Evolutionary conservation across 2,888 invertebrate genomes (phyloP), one percentile per base, ranked within the genome.

Genomic region (Drosophila colorata): DNA sequence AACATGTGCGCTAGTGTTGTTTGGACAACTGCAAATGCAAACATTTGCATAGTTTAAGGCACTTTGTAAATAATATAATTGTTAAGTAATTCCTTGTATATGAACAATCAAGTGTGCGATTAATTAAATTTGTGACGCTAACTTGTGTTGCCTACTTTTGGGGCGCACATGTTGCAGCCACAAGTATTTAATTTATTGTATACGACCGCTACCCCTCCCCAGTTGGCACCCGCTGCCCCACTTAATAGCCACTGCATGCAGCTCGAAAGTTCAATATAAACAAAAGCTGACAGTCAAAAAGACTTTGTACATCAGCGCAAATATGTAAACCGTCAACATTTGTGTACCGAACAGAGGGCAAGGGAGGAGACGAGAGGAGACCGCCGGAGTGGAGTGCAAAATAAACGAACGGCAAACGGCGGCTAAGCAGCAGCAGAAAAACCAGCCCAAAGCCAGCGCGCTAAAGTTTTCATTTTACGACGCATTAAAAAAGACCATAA

Each of bases 401-500:
- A 16, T 18, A 31, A 51, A 16, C 33, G 41, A 57, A 28, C 7
- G 44, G 16, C 46, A 67, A 69, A 44, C 47, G 37, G 38, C 48
- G 18, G 51, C 52, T 40, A 56, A 59, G 48, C 40, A 46, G 43
- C 44, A 57, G 31, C 46, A 44, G 52, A 55, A 64, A 25, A 53
- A 43, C 43, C 40, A 41, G 56, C 60, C 56, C 37, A 64, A 65
- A 76, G 57, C 59, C 53, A 59, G 40, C 51, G 49, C 56, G 52
- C 55, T 33, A 75, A 83, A 72, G 60, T 78, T 77, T 84, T 64
- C 71, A 68, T 80, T 81, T 87, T 81, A 81, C 65, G 87, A 84
- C 48, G 60, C 83, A 83, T 79, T 79, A 85, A 87, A 87, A 75
- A 81, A 56, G 68, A n/a, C 55, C 77, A 73, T 63, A 74, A 86